Evolutionary conservation across 2,888 invertebrate genomes (phyloP).

Genomic region (Griposia aprilina): DNA sequence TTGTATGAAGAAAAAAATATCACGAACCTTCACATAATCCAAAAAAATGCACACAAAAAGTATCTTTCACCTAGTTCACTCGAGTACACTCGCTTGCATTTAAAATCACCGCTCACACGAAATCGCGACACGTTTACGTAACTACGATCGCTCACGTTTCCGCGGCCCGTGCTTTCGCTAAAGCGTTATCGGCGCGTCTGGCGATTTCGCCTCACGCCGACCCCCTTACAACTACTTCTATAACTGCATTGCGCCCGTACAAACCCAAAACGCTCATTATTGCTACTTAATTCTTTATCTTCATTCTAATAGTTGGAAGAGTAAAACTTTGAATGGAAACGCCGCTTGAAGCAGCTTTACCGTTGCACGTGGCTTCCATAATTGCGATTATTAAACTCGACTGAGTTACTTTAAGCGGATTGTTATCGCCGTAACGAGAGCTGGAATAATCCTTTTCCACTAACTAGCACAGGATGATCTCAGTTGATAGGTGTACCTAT

Average conservation of each 20-base stretch:
- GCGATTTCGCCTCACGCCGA: conserved; percentile 74
- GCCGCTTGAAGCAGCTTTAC: conserved; percentile 22
- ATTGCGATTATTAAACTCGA: conserved; percentile 40
- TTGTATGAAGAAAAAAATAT: conserved; percentile 25
- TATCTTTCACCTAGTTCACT: conserved; percentile 68
- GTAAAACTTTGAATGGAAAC: conserved; percentile 23
- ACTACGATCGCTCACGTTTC: conserved; percentile 66
- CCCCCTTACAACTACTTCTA: conserved; percentile 75
- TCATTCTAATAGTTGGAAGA: conserved; percentile 10
- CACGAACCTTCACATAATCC: conserved; percentile 78
- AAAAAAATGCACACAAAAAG: conserved; percentile 68
- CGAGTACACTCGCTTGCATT: conserved; percentile 58
- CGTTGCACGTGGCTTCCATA: conserved; percentile 30
- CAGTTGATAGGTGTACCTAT: neutral
- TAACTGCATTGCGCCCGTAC: conserved; percentile 87
- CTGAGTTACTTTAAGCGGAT: conserved; percentile 42
- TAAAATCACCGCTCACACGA: conserved; percentile 60
- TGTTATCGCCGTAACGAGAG: conserved; percentile 35
- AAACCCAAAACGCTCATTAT: conserved; percentile 65
- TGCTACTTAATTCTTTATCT: conserved; percentile 59
- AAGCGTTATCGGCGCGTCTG: conserved; percentile 86
- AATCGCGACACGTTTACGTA: conserved; percentile 75
- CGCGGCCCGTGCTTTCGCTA: conserved; percentile 83
- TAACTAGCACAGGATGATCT: conserved; percentile 18
- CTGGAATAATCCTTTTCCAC: conserved; percentile 39